Base-by-base conservation (phyloP, 2,113 vertebrate genomes). In the Etia nguti region DNA sequence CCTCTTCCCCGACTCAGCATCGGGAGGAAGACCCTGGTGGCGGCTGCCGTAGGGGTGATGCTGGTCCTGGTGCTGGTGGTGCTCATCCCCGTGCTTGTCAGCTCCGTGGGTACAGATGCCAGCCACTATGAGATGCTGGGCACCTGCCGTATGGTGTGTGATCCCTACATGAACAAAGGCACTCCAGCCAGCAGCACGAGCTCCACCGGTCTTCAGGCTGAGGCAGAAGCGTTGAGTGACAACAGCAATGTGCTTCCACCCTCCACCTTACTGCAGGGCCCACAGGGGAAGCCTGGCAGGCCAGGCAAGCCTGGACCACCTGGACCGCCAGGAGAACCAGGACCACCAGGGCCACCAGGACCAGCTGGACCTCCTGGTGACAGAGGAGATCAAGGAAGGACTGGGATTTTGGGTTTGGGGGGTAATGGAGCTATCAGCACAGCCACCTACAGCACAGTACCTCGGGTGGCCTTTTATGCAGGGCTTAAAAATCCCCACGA, bases 401-500 rank as follows among this genome's bases (percentile, higher is more conserved):
- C 97, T 31, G 98, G 98, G 83, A 94, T 97, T 83, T 97, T 97
- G 57, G 97, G 97, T 2, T 92, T 97, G 4, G 97, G 96, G 8
- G 97, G 96, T 34, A 96, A 97, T n/a, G 98, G 98, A 79, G 97
- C 97, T 89, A 97, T 99, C 94, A 99, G 98, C 95, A 98, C 98
- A 1, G 98, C 98, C 84, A 98, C 98, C 84, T 99, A 99, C 94
- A 98, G 95, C 96, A 98, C 97, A 0, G 97, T 98, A 88, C 98
- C 98, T 3, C 96, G 98, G 29, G 98, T 99, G 94, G 99, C 98
- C 89, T 99, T 99, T 93, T 99, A 99, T 83, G 98, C 98, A 3
- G 99, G 99, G 92, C 98, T 99, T 92, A 98, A 98, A 95, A 98
- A 99, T 96, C 99, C 98, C 18, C 98, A 99, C 54, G 99, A 99